Percentiles rank a stretch among this genome's conserved stretches.
Evolutionary conservation across 2,113 vertebrate genomes (phyloP).

Genomic region (Columba janthina): DNA sequence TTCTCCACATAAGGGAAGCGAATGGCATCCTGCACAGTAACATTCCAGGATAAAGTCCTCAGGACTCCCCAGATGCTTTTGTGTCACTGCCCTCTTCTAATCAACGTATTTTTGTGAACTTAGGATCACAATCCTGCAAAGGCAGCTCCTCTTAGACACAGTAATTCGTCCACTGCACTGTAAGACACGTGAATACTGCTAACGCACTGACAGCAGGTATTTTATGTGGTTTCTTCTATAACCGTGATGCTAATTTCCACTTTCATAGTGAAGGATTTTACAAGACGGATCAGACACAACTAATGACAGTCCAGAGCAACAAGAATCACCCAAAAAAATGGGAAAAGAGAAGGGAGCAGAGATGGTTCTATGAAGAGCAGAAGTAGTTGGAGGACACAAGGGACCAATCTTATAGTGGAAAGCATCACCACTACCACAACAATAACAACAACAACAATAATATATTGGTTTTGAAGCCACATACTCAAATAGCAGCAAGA

Average conservation of each 20-base stretch:
- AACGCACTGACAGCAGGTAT: not conserved
- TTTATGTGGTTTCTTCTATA: not conserved
- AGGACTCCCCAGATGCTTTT: not conserved
- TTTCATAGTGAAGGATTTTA: not conserved
- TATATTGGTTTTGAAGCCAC: not conserved
- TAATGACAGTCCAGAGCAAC: not conserved
- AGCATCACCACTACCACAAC: not conserved
- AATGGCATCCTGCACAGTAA: fast-evolving
- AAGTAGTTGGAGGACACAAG: not conserved
- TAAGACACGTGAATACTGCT: not conserved
- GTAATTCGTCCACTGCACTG: fast-evolving
- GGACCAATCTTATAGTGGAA: not conserved
- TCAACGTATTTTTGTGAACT: not conserved
- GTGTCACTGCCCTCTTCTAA: not conserved
- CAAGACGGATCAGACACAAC: not conserved
- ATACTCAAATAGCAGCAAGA: not conserved
- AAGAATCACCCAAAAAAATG: not conserved
- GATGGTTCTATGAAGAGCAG: not conserved
- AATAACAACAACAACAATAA: not conserved
- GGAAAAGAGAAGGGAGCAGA: not conserved
- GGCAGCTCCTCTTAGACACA: not conserved
- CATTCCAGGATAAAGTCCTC: not conserved
- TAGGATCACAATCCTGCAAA: not conserved
- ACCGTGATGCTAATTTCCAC: not conserved
- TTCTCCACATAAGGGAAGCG: not conserved